Evolutionary conservation across 2,113 vertebrate species (phyloP).

Genomic region (Oryzias woworae): DNA sequence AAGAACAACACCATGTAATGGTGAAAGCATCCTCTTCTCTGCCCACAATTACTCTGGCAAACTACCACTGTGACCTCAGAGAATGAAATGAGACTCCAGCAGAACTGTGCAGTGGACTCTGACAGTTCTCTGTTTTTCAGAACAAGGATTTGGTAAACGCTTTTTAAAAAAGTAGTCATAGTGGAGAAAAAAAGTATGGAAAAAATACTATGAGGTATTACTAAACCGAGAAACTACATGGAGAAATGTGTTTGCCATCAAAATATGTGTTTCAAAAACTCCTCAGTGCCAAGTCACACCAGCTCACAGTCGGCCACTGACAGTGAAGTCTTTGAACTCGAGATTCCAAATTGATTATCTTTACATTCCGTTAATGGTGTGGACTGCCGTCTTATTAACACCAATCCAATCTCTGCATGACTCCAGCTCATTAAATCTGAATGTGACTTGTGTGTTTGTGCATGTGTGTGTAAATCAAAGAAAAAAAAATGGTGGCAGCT

Average conservation of each 20-base stretch:
- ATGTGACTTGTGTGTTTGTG: constrained; percentile 23
- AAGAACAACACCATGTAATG: constrained; percentile 39
- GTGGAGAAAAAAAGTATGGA: constrained; percentile 2
- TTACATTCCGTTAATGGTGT: constrained; percentile 57
- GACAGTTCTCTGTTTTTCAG: constrained; percentile 6
- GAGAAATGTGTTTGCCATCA: constrained; percentile 11
- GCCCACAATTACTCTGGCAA: constrained; percentile 30
- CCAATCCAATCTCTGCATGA: constrained; percentile 16
- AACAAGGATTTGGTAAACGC: not conserved
- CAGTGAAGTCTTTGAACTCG: constrained; percentile 55
- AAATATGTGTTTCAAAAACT: constrained; percentile 26
- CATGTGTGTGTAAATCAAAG: constrained; percentile 23
- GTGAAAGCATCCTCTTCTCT: constrained; percentile 33
- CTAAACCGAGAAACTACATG: constrained; percentile 46
- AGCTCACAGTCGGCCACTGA: constrained; percentile 28
- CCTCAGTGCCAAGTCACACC: constrained; percentile 29
- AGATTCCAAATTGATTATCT: constrained; percentile 65
- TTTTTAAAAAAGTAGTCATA: constrained; percentile 1
- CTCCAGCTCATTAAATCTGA: constrained; percentile 39
- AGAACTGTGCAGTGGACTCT: constrained; percentile 11
- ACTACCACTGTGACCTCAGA: constrained; percentile 23
- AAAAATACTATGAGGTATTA: constrained; percentile 23
- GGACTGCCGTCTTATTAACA: constrained; percentile 21
- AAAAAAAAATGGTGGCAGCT: constrained; percentile 19
- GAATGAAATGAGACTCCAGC: constrained; percentile 10